These are phyloP conservation scores for Beroe ovata DNA, from an alignment of 37 sponge, comb jelly and placozoan species.

Conservation along the genomic window DNA sequence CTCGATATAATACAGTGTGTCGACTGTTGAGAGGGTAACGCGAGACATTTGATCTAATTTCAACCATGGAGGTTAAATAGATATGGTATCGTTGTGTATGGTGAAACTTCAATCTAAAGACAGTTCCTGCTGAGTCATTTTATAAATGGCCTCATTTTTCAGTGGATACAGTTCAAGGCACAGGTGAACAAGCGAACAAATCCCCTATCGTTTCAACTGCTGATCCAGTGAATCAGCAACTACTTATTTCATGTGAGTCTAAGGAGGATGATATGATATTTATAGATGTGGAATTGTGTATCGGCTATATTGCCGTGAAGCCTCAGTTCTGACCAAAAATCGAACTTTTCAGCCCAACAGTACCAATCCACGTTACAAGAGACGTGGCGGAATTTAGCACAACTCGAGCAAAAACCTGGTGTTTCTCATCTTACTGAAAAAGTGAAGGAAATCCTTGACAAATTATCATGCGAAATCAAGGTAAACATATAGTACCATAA, in stretches of 20 bases:
- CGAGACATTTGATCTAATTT: too few relatives aligned
- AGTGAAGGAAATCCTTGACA: conserved; percentile 37
- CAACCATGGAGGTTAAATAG: too few relatives aligned
- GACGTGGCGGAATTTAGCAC: conserved; percentile 23
- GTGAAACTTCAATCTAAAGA: too few relatives aligned
- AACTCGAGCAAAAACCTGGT: conserved; percentile 50
- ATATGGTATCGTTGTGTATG: too few relatives aligned
- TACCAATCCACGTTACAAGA: conserved; percentile 37
- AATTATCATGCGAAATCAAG: conserved; percentile 21
- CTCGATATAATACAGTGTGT: too few relatives aligned
- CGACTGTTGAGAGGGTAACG: too few relatives aligned
- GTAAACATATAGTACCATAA: too few relatives aligned
- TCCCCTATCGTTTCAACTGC: background rate
- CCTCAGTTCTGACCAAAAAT: too few relatives aligned
- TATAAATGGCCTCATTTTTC: background rate
- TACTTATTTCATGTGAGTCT: conserved; percentile 6
- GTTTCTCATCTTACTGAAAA: background rate
- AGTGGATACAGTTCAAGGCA: background rate
- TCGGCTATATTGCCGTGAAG: too few relatives aligned
- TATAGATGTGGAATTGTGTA: too few relatives aligned
- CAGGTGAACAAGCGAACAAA: background rate
- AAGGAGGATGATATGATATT: too few relatives aligned
- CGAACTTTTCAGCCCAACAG: conserved; percentile 60
- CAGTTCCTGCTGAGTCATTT: too few relatives aligned
- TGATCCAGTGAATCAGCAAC: conserved; percentile 29